These are phyloP conservation scores for Exaiptasia diaphana DNA, from an alignment of 64 coral and sea anemone species.

Conservation along the genomic window DNA sequence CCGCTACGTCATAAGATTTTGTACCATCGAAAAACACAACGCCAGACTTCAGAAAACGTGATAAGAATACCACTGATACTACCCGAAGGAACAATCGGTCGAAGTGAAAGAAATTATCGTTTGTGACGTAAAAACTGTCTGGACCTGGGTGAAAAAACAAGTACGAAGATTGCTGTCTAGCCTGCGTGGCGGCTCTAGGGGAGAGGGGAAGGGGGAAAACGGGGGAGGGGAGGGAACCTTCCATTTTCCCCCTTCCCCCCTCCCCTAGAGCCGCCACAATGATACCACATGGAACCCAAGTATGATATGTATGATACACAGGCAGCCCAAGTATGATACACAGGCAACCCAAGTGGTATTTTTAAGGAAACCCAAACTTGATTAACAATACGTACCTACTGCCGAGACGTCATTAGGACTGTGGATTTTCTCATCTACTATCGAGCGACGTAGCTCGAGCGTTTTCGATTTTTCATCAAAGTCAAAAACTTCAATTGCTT, in stretches of 20 bases:
- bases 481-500: conserved; percentile 76
- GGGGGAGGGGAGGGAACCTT: too few species aligned
- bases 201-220: too few species aligned
- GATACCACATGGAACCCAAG: not conserved
- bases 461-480: conserved; percentile 36
- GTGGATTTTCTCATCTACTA: conserved; percentile 46
- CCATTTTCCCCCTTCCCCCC: too few species aligned
- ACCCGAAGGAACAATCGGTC: not conserved
- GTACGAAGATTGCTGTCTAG: too few species aligned
- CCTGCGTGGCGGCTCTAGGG: too few species aligned
- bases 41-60: not conserved
- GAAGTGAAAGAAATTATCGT: conserved; percentile 51
- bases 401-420: conserved; percentile 52
- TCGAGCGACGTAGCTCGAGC: conserved; percentile 45
- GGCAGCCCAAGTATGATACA: not conserved
- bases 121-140: conserved; percentile 77
- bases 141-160: conserved; percentile 48
- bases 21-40: conserved; percentile 57
- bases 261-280: too few species aligned
- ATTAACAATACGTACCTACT: conserved; percentile 32
- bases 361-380: too few species aligned
- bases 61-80: not conserved
- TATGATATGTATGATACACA: not conserved
- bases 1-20: not conserved
- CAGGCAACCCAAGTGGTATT: too few species aligned